Evolutionary conservation across 2,888 invertebrate species (phyloP).

Genomic region (Pelosia muscerda): DNA sequence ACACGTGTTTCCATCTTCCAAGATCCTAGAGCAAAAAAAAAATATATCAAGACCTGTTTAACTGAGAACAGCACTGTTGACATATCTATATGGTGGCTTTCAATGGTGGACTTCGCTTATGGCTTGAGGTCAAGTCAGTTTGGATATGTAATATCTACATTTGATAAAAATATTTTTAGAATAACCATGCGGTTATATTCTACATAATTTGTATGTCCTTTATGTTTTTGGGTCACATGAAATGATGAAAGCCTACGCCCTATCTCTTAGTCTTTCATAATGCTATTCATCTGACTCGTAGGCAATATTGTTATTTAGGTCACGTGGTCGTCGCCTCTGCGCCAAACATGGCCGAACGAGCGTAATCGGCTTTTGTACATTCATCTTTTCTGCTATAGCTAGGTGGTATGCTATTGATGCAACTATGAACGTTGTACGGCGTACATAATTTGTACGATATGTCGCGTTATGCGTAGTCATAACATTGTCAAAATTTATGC

Average conservation of each 20-base stretch:
- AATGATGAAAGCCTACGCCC: neutral
- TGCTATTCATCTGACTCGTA: neutral
- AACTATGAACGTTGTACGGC: neutral
- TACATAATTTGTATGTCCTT: neutral
- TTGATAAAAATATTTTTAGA: too few species aligned
- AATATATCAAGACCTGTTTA: neutral
- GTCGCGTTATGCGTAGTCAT: neutral
- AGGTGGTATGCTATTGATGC: neutral
- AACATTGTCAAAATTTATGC: neutral
- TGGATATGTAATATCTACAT: neutral
- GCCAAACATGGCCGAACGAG: constrained; percentile 4
- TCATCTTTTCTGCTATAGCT: neutral
- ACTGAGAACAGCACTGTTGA: neutral
- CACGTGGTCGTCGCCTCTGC: constrained; percentile 3
- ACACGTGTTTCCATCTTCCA: neutral
- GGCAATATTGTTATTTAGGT: constrained; percentile 2
- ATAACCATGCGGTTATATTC: neutral
- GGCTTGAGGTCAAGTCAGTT: neutral
- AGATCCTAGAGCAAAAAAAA: neutral
- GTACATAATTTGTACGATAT: neutral
- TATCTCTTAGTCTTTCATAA: neutral
- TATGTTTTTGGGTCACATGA: neutral
- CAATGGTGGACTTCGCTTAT: neutral
- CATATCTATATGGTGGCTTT: neutral
- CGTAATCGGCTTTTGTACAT: constrained; percentile 2